A percentile compares a stretch with the other conserved stretches of the same genome.
Evolutionary conservation across 1,140 invertebrate genomes (phyloP).

Genomic region (Drosophila mauritiana): DNA sequence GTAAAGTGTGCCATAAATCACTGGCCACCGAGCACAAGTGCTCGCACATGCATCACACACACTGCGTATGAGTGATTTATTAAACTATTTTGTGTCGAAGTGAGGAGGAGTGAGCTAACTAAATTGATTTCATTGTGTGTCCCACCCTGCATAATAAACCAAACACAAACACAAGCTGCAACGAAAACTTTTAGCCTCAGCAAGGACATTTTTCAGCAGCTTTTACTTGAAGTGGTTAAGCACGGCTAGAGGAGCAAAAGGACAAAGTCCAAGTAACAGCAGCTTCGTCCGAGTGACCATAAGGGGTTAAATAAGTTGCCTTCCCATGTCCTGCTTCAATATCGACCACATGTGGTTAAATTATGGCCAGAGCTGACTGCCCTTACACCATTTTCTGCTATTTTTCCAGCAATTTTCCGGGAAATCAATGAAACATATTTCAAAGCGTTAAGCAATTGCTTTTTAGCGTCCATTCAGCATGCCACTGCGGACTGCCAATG

Average conservation of each 20-base stretch:
- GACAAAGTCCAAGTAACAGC: slow-evolving; percentile 42
- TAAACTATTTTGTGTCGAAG: slow-evolving; percentile 50
- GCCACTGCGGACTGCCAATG: slow-evolving; percentile 17
- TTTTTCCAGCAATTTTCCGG: slow-evolving; percentile 61
- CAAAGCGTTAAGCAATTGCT: slow-evolving; percentile 70
- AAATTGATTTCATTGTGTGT: slow-evolving; percentile 71
- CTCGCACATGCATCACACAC: slow-evolving; percentile 33
- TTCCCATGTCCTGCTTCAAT: slow-evolving; percentile 49
- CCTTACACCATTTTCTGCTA: slow-evolving; percentile 51
- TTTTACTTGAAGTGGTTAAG: slow-evolving; percentile 39
- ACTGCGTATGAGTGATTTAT: slow-evolving; percentile 81
- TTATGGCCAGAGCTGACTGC: slow-evolving; percentile 56
- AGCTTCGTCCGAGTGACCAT: slow-evolving; percentile 60
- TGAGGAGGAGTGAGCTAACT: slow-evolving; percentile 15
- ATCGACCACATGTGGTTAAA: slow-evolving; percentile 82
- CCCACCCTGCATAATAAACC: slow-evolving; percentile 64
- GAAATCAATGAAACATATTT: slow-evolving; percentile 82
- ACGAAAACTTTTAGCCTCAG: slow-evolving; percentile 35
- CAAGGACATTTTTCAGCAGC: slow-evolving; percentile 56
- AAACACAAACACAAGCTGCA: slow-evolving; percentile 44
- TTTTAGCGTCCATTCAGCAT: slow-evolving; percentile 53
- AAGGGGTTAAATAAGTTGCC: slow-evolving; percentile 72
- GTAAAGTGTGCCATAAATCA: slow-evolving; percentile 64
- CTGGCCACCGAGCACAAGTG: slow-evolving; percentile 25
- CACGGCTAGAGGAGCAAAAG: slow-evolving; percentile 14